Evolutionary conservation across 1,140 invertebrate genomes (phyloP).

Genomic region (Saccostrea echinata): DNA sequence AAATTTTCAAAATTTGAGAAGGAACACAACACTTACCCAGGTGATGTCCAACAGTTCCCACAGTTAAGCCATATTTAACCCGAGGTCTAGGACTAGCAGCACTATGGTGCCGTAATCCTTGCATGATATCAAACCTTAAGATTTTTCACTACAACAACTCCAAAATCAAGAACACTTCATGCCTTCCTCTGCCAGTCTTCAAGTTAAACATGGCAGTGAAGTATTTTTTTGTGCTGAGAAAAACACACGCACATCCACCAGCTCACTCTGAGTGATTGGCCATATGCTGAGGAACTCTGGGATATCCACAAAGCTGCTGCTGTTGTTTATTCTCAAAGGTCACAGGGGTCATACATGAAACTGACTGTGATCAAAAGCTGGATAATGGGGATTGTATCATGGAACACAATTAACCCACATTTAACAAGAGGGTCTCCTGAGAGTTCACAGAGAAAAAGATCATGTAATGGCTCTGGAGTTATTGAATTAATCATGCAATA

Average conservation of each 20-base stretch:
- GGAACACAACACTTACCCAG: background rate
- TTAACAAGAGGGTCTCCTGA: constrained; percentile 4
- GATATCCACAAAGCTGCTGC: constrained; percentile 15
- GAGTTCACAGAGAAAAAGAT: constrained; percentile 25
- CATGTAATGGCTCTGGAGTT: background rate
- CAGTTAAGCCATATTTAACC: constrained; percentile 39
- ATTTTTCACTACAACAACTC: background rate
- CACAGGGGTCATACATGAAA: constrained; percentile 32
- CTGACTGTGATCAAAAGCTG: constrained; percentile 26
- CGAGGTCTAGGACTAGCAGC: constrained; percentile 3
- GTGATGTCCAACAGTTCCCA: constrained; percentile 39
- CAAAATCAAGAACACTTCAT: constrained; percentile 29
- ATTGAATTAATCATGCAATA: constrained; percentile 39
- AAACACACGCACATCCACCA: constrained; percentile 10
- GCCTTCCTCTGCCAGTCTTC: background rate
- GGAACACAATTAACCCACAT: constrained; percentile 36
- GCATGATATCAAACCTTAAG: constrained; percentile 20
- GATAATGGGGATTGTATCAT: constrained; percentile 32
- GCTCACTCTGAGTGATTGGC: constrained; percentile 17
- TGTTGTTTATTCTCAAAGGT: constrained; percentile 41
- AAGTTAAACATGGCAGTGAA: constrained; percentile 29
- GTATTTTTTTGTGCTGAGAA: constrained; percentile 32
- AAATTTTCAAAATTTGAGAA: background rate
- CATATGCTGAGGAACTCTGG: constrained; percentile 37
- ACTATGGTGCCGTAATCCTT: constrained; percentile 40